These are phyloP conservation scores for Nothoprocta pentlandii DNA, from an alignment of 2,113 vertebrate genomes.

Conservation along the genomic window DNA sequence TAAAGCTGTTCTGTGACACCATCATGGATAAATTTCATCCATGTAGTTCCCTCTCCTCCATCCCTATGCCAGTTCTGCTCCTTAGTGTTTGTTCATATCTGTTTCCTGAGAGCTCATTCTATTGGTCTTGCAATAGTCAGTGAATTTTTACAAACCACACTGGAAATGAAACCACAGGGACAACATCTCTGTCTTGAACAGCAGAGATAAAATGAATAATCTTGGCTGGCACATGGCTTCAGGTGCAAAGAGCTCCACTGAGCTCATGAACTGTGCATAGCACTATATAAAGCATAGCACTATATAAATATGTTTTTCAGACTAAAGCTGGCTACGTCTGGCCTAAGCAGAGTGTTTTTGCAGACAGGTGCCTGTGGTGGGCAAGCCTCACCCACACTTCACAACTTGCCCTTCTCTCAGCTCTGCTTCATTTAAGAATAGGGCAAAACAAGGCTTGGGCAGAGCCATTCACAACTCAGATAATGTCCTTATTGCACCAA, in stretches of 20 bases:
- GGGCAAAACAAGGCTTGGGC: not conserved
- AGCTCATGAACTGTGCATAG: not conserved
- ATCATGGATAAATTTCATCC: not conserved
- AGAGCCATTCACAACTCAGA: not conserved
- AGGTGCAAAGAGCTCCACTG: not conserved
- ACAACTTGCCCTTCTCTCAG: not conserved
- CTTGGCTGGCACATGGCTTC: not conserved
- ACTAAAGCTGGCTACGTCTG: not conserved
- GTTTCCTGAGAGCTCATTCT: not conserved
- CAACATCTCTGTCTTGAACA: not conserved
- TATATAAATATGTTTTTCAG: not conserved
- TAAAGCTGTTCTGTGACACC: not conserved
- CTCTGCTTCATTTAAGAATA: not conserved
- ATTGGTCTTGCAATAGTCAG: not conserved
- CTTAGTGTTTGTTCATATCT: not conserved
- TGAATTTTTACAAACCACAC: not conserved
- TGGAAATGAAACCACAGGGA: not conserved
- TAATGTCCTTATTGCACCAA: not conserved
- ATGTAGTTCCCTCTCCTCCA: not conserved
- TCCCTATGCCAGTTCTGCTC: not conserved
- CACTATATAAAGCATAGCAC: not conserved
- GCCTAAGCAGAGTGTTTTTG: not conserved
- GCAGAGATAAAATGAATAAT: not conserved
- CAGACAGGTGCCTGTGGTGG: not conserved
- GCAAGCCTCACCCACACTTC: not conserved